Conservation (phyloP, 2,888 invertebrate genomes). For the Rotaria macrura region DNA sequence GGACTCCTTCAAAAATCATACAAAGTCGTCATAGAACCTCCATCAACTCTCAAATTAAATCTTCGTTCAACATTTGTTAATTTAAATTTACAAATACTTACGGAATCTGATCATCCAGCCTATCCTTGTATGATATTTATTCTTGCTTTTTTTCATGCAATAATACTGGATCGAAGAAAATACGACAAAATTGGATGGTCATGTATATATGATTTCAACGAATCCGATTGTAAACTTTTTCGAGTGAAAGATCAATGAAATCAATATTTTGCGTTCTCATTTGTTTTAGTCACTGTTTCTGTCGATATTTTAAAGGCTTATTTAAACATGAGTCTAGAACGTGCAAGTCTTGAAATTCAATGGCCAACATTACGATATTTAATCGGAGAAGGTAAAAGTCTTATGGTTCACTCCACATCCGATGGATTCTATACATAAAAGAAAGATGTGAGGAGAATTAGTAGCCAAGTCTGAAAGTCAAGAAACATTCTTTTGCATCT, state of each 20-base stretch:
- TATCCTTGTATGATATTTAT: conserved; percentile 73
- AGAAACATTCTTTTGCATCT: too few relatives aligned
- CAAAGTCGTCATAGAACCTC: conserved; percentile 83
- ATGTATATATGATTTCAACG: conserved; percentile 77
- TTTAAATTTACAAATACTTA: conserved; percentile 63
- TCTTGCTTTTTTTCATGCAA: conserved; percentile 82
- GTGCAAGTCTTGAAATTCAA: conserved; percentile 60
- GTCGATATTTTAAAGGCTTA: conserved; percentile 73
- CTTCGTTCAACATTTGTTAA: conserved; percentile 76
- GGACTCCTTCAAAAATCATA: conserved; percentile 73
- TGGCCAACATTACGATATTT: conserved; percentile 83
- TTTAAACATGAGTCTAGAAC: conserved; percentile 60
- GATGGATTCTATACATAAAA: too few relatives aligned
- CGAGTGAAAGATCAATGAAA: neutral
- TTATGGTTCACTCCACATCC: too few relatives aligned
- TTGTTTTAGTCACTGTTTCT: conserved; percentile 61
- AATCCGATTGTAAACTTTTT: conserved; percentile 61
- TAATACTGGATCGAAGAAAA: conserved; percentile 76
- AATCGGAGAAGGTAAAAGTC: conserved; percentile 64
- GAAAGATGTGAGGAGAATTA: too few relatives aligned
- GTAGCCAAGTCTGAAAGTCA: too few relatives aligned
- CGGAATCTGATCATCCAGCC: conserved; percentile 64
- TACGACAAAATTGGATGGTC: conserved; percentile 92
- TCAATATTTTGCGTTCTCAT: neutral
- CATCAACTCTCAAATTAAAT: conserved; percentile 77